These are phyloP conservation scores for Lepisosteus osseus DNA, from an alignment of 2,113 vertebrate genomes.

Conservation along the genomic window DNA sequence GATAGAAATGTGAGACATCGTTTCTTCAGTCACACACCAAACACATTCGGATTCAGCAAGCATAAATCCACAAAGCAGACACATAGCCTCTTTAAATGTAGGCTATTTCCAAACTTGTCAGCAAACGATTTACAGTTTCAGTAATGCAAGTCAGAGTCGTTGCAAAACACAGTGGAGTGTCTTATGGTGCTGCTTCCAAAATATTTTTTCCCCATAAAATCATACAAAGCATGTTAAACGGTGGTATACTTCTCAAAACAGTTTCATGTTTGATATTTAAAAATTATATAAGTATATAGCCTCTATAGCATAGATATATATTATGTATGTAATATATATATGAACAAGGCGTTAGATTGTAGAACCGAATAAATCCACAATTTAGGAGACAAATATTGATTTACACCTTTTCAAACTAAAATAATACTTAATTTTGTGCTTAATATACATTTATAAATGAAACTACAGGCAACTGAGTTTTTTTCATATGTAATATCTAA, in stretches of 20 bases:
- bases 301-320: too few relatives aligned
- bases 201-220: too few relatives aligned
- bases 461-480: slow-evolving; percentile 49
- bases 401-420: slow-evolving; percentile 17
- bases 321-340: too few relatives aligned
- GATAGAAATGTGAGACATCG: too few relatives aligned
- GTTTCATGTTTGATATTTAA: too few relatives aligned
- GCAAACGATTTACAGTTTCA: slow-evolving; percentile 54
- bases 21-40: too few relatives aligned
- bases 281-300: too few relatives aligned
- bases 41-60: too few relatives aligned
- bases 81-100: slow-evolving; percentile 57
- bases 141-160: slow-evolving; percentile 55
- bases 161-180: slow-evolving; percentile 53
- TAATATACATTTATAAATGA: slow-evolving; percentile 42
- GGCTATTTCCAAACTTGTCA: slow-evolving; percentile 71
- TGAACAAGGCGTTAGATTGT: too few relatives aligned
- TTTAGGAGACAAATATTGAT: slow-evolving; percentile 11
- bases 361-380: background rate
- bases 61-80: slow-evolving; percentile 27
- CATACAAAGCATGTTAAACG: too few relatives aligned
- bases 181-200: slow-evolving; percentile 12
- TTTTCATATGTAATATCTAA: slow-evolving; percentile 38
- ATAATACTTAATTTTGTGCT: background rate
- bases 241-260: too few relatives aligned